Base-by-base conservation (phyloP, 2,797 vertebrate genomes). In the Cephalopachus bancanus region DNA sequence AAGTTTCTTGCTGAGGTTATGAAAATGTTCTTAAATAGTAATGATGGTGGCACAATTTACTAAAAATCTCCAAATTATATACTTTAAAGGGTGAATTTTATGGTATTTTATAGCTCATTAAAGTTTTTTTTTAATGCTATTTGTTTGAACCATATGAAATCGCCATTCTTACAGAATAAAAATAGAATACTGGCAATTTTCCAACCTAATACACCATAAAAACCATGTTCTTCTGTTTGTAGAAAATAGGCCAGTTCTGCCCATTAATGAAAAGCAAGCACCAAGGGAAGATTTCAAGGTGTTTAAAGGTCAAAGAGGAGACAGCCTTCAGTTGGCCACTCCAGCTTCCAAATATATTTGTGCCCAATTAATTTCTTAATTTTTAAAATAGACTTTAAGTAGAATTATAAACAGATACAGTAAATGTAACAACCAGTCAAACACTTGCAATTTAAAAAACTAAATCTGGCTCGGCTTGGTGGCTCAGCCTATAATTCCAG, bases 111-210 rank as follows among this genome's bases (percentile, higher is more conserved):
- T 30, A 59, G 53, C 30, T 37, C 49, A 88, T 75, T 65, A 86
- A 90, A 93, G 64, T 65, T 94, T 76, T 80, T 72, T 76, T 71
- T 51, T 19, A 76, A 95, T 71, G 78, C 33, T 94, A 91, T 9
- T 74, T 83, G 37, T 85, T 93, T 93, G 55, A 95, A 81, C 16
- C 22, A 91, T 30, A 91, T 80, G 30, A 96, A 87, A 84, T 20
- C 74, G 28, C 12, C 57, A 83, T 37, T 95, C 89, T 67, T 92
- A 10, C 71, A 80, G 24, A 33, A 80, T 79, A 94, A 71, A 94
- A 90, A 93, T 6, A 7, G 30, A 87, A 62, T 83, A 75, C 1
- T 91, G 72, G 53, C 44, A 93, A 80, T 80, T 88, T 79, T 91
- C 83, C 71, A 84, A n/a, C 22, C 44, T 80, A 83, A 57, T 2